phyloP scores from a whole-genome alignment of 2,113 vertebrate genomes.

The Campylomormyrus tamandua region DNA sequence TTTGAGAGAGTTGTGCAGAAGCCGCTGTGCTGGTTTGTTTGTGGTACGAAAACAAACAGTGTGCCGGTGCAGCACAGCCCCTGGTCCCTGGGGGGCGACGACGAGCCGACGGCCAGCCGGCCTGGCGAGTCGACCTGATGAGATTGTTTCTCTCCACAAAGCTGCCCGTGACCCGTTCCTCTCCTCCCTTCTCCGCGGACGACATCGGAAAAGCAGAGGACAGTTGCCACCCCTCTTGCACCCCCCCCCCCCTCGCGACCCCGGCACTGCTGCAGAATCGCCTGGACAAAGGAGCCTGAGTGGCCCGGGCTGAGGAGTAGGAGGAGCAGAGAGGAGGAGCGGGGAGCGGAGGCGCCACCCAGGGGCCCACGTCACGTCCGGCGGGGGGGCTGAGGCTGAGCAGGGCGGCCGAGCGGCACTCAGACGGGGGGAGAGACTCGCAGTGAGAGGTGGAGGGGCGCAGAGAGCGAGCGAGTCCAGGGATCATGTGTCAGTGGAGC shows the following conservation, averaged over 20 bases:
- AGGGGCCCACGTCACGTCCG: background rate
- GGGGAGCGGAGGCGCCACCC: background rate
- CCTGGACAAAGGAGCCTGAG: slow-evolving; percentile 3
- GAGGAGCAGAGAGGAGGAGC: background rate
- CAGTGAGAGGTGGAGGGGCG: background rate
- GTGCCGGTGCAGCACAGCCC: background rate
- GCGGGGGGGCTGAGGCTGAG: background rate
- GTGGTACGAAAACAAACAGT: background rate
- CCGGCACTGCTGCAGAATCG: background rate
- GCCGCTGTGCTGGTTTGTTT: background rate
- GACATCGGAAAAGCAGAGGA: background rate
- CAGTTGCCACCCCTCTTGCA: background rate
- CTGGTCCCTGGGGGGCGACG: background rate
- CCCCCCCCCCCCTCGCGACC: background rate
- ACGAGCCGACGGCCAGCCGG: background rate
- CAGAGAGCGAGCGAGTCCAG: slow-evolving; percentile 37
- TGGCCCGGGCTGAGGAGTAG: background rate
- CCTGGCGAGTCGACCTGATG: background rate
- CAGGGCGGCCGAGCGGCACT: background rate
- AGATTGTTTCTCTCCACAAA: slow-evolving; percentile 18
- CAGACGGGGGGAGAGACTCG: background rate
- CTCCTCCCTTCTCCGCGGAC: background rate
- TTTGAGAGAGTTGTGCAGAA: background rate
- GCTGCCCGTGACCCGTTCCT: background rate
- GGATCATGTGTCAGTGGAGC: slow-evolving; percentile 75